These are phyloP conservation scores for Hemicrepidius hirtus DNA, from an alignment of 2,888 invertebrate genomes.

Conservation along the genomic window DNA sequence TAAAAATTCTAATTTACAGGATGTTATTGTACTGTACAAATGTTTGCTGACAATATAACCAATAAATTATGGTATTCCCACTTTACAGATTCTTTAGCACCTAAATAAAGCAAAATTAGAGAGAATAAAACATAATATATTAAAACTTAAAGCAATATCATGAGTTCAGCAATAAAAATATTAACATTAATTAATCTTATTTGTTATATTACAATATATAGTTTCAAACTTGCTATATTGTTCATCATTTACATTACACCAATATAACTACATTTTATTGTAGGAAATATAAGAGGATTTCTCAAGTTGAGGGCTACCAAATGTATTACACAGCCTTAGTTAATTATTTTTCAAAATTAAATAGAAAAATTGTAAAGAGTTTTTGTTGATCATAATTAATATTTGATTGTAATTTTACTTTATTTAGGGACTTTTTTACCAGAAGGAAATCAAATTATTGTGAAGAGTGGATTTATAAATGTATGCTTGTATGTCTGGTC, in stretches of 20 bases:
- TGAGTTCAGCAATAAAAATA: conserved; percentile 1
- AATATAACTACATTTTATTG: background rate
- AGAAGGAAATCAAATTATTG: background rate
- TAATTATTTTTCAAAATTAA: background rate
- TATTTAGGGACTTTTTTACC: no score
- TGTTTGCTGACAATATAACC: background rate
- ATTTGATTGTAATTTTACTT: no score
- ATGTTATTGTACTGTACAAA: conserved; percentile 40
- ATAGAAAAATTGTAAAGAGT: background rate
- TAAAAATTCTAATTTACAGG: conserved; percentile 45
- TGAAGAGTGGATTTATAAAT: background rate
- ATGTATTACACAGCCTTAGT: conserved; percentile 22
- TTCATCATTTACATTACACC: background rate
- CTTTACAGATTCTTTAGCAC: conserved; percentile 26
- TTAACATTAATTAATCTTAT: background rate
- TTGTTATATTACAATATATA: background rate
- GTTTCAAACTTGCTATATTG: background rate
- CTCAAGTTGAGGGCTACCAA: conserved; percentile 5
- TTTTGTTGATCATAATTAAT: no score
- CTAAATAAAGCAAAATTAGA: conserved; percentile 20
- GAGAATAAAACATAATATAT: background rate
- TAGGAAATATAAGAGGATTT: background rate
- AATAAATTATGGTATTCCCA: background rate
- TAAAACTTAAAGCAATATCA: background rate
- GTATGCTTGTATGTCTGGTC: background rate